These are phyloP conservation scores for Mobula hypostoma DNA, from an alignment of 2,113 vertebrate species.

Conservation along the genomic window DNA sequence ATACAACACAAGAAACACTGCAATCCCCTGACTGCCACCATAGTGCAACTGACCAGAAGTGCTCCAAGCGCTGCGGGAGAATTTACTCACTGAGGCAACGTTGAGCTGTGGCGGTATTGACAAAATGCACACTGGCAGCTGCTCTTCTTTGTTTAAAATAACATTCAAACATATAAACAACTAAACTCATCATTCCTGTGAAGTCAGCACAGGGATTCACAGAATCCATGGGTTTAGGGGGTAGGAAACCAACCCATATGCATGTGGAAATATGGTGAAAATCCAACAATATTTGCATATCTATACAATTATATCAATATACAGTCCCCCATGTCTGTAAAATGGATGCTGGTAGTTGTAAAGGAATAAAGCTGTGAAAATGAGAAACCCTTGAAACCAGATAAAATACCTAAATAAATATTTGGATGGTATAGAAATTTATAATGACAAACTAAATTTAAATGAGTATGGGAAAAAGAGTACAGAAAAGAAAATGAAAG, in stretches of 20 bases:
- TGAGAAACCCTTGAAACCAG: not conserved
- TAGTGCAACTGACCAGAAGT: not conserved
- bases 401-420: not conserved
- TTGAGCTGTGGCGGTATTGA: not conserved
- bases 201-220: not conserved
- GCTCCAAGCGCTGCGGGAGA: not conserved
- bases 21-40: not conserved
- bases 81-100: slow-evolving; percentile 16
- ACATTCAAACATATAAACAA: not conserved
- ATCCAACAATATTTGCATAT: not conserved
- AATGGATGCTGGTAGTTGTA: too few relatives aligned
- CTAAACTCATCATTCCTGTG: not conserved
- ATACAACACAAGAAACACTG: not conserved
- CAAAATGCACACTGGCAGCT: not conserved
- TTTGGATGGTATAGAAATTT: not conserved
- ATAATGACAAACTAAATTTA: not conserved
- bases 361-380: not conserved
- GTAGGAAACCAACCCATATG: not conserved
- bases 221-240: not conserved
- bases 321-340: not conserved
- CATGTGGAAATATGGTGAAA: not conserved
- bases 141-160: not conserved
- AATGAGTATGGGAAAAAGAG: not conserved
- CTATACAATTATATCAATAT: not conserved
- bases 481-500: not conserved